Base-by-base conservation (phyloP, 1,140 invertebrate species). In the Dendroctonus valens region DNA sequence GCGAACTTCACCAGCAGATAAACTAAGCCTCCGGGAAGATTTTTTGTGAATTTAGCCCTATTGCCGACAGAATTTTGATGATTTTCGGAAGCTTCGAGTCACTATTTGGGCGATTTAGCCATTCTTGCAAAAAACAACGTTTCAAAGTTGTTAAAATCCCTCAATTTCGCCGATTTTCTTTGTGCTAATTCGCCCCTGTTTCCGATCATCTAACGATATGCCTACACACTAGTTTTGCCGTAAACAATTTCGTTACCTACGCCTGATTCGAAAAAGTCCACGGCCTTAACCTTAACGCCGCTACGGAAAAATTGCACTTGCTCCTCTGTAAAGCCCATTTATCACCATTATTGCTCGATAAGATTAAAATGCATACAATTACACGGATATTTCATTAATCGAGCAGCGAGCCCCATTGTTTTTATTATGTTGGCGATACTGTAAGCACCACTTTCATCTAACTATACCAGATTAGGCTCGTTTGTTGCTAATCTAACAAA, bases 201-300 rank as follows among this genome's bases (percentile, higher is more conserved):
- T 38, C n/a, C 37, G n/a, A 14, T 55, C 8, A 57, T 57, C 61
- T 64, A 64, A 64, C 41, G 57, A 49, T 57, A 49, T 26, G 40
- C 61, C 61, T 49, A 64, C 61, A 44, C 61, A 5, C n/a, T n/a
- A 66, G 53, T 66, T 66, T 66, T 44, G 64, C 55, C 53, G 55
- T 66, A 66, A 66, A 66, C 64, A 66, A 66, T 66, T 66, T 66
- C n/a, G 64, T 66, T 59, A 66, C 64, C 64, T 66, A 66, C 64
- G 64, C 64, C 52, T 52, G 38, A 41, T 48, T 44, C 53, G 38
- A 53, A 54, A 57, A 58, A 41, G 40, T 46, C 41, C 12, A 26
- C 39, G 46, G 48, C 61, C 61, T 64, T 64, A 54, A 64, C 50
- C 61, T 64, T 64, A 64, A 54, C 12, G 61, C 61, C 51, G 14